Conservation (phyloP, 2,888 invertebrate genomes). For the Myopa tessellatipennis region DNA sequence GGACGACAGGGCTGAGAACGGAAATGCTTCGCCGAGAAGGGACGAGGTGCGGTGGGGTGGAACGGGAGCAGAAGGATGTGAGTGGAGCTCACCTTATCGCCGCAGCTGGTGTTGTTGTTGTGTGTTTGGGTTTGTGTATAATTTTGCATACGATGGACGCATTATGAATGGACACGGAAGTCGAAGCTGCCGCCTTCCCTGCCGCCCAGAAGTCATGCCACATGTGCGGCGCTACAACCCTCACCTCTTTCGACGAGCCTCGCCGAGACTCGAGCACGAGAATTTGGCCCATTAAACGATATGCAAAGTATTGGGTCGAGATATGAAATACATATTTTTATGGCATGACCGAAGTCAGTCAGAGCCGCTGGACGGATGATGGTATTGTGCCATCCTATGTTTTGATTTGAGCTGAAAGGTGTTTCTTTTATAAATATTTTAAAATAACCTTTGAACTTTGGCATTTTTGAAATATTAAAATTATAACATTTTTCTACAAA, state of each 20-base stretch:
- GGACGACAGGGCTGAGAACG: conserved; percentile 60
- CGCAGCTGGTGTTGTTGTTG: background rate
- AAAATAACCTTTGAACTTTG: too few species aligned
- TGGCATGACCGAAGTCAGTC: background rate
- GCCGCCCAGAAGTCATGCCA: background rate
- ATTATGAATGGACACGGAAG: conserved; percentile 48
- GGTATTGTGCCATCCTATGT: too few species aligned
- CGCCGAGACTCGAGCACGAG: too few species aligned
- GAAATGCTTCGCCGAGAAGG: conserved; percentile 57
- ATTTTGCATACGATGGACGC: conserved; percentile 45
- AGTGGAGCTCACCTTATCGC: conserved; percentile 7
- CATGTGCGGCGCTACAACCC: background rate
- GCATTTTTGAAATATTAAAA: too few species aligned
- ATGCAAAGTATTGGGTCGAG: conserved; percentile 9
- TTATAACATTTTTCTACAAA: too few species aligned
- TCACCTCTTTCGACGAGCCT: background rate
- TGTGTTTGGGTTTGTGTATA: conserved; percentile 21
- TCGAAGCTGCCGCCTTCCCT: background rate
- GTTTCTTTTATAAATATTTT: too few species aligned
- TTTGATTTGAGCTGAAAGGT: too few species aligned
- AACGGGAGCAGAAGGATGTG: background rate
- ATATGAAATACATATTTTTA: conserved; percentile 33
- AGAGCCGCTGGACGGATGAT: background rate
- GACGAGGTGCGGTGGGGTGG: background rate
- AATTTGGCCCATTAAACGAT: too few species aligned